Evolutionary conservation across 2,797 vertebrate species (phyloP).

Genomic region (Denticeps clupeoides): DNA sequence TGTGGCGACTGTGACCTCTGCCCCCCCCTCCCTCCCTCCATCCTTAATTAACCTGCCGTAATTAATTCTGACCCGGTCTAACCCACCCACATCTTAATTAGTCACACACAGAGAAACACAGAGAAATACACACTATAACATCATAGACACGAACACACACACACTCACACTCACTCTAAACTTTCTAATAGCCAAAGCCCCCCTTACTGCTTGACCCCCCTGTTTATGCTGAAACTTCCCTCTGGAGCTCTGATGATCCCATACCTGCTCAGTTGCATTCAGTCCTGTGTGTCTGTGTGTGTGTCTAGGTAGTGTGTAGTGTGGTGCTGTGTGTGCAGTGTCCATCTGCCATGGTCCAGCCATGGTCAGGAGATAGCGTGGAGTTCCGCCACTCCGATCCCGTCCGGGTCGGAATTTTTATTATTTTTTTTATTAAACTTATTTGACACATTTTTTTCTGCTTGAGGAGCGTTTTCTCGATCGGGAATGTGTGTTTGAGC

Average conservation of each 20-base stretch:
- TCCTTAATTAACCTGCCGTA: slow-evolving; percentile 28
- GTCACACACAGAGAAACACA: slow-evolving; percentile 1
- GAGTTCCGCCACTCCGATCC: slow-evolving; percentile 24
- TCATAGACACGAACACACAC: not conserved
- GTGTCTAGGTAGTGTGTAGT: slow-evolving; percentile 17
- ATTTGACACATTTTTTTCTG: no score
- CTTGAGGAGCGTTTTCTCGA: no score
- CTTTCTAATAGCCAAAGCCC: not conserved
- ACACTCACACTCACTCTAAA: not conserved
- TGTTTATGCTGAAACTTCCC: slow-evolving; percentile 23
- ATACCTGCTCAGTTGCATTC: slow-evolving; percentile 60
- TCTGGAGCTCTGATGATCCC: slow-evolving; percentile 31
- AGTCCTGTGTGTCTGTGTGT: slow-evolving; percentile 8
- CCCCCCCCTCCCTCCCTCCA: slow-evolving; percentile 21
- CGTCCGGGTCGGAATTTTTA: no score
- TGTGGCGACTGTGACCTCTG: slow-evolving; percentile 27
- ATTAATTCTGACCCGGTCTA: slow-evolving; percentile 2
- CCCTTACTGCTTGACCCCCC: slow-evolving; percentile 1
- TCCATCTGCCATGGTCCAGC: slow-evolving; percentile 4
- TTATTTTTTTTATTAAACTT: no score
- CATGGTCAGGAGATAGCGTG: slow-evolving; percentile 36
- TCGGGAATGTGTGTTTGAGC: no score
- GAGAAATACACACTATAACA: slow-evolving; percentile 20
- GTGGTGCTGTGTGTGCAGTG: slow-evolving; percentile 17
- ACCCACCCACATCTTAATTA: slow-evolving; percentile 27